Evolutionary conservation across 1,140 invertebrate genomes (phyloP), one percentile per base, ranked within the genome.

Genomic region (Drosophila tristis): DNA sequence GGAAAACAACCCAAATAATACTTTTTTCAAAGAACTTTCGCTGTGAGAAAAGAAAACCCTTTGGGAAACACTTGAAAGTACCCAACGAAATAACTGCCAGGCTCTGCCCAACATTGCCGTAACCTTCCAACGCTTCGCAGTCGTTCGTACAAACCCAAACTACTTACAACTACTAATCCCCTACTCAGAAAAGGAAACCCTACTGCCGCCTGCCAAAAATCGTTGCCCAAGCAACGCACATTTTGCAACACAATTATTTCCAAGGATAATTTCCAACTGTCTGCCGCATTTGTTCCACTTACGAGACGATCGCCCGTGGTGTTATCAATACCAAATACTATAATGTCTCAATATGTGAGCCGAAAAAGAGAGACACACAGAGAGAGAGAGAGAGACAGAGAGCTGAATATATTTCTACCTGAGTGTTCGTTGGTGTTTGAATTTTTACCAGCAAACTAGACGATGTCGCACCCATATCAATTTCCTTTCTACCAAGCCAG

Each of bases 401-500:
- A 48, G 4, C 23, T 4, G 8, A 0, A 39, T 13, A 49, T 20
- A 35, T 48, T 68, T 45, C 63, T 82, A 82, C 80, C 80, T 81
- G 79, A 74, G 29, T 9, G 8, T 8, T 44, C 26, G 26, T 29
- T 6, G 5, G 26, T 29, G 26, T 29, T 29, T 29, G 26, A 29
- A 29, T 39, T 39, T 76, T 74, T 61, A 60, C 56, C 63, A 67
- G 47, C 20, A 44, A 26, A 26, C 61, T 45, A 48, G 60, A 64
- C 61, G 42, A 68, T 67, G 60, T 73, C 64, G 82, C 82, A 87
- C 84, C 82, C 82, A 89, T 87, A 87, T 87, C 82, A 82, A 67
- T 87, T 89, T 89, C 82, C 59, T 53, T 47, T 53, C 29, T 47
- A 58, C 48, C 20, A 20, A 20, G 20, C 20, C 20, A 20, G 78